Evolutionary conservation across 2,888 invertebrate genomes (phyloP), one percentile per base, ranked within the genome.

Genomic region (Drosophila robusta): DNA sequence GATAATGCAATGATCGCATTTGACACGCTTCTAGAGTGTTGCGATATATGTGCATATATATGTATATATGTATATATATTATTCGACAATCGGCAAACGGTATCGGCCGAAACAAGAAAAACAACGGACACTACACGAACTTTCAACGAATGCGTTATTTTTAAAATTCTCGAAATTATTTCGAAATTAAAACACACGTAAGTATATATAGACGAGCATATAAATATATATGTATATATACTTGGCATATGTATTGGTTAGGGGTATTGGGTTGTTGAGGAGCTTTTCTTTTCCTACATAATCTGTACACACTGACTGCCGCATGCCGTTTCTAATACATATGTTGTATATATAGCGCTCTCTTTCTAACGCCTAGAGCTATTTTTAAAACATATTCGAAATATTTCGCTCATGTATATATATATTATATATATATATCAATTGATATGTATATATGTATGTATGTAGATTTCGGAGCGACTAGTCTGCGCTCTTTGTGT

Each of bases 1-100:
- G 84, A 90, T 87, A 92, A 90, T 89, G 91, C 91, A 92, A 91
- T 92, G 92, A 92, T 82, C 80, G 69, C 75, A 86, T 89, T 81
- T 76, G 75, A 75, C 75, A 75, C 80, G 83, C 84, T 81, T 68
- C 66, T 70, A 47, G 46, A 69, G 16, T 58, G 60, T 62, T 75
- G 65, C 68, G 78, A 77, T 74, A 74, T 74, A 50, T 77, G 29
- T 36, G 11, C 39, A 58, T 26, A 77, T 69, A 74, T 70, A 50
- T 73, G 0, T 50, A n/a, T 49, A 38, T 75, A 42, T 42, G 0
- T 38, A 12, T 42, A 80, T 72, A 71, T 69, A 69, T 70, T 47
- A 72, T 66, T 75, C 84, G 80, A 79, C 55, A 71, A 84, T 80
- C 82, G 78, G 81, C 84, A 79, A 79, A 67, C 70, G 60, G 34